Evolutionary conservation across 1,140 invertebrate species (phyloP).

Genomic region (Aphaenogaster ashmeadi): DNA sequence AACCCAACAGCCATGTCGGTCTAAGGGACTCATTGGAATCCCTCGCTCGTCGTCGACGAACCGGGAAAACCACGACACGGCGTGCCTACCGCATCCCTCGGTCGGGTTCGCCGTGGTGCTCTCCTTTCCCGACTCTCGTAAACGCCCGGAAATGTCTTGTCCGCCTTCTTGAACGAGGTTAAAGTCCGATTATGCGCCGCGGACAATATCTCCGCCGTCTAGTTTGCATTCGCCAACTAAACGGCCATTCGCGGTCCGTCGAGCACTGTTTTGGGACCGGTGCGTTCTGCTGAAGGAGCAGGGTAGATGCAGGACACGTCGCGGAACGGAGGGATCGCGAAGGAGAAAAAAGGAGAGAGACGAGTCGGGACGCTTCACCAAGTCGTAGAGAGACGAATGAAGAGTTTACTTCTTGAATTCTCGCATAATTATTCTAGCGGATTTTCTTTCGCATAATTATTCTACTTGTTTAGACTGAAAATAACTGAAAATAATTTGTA

Average conservation of each 20-base stretch:
- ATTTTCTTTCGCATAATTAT: background rate
- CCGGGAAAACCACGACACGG: slow-evolving; percentile 1
- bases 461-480: background rate
- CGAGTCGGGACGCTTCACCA: background rate
- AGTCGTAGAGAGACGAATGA: background rate
- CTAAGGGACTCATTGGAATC: slow-evolving; percentile 36
- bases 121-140: background rate
- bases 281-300: slow-evolving; percentile 16
- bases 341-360: background rate
- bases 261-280: slow-evolving; percentile 77
- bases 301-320: slow-evolving; percentile 26
- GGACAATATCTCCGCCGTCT: slow-evolving; percentile 79
- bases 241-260: slow-evolving; percentile 81
- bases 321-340: background rate
- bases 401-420: slow-evolving; percentile 10
- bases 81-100: background rate
- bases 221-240: slow-evolving; percentile 81
- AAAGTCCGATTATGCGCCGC: slow-evolving; percentile 81
- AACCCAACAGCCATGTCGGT: background rate
- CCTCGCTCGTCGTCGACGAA: slow-evolving; percentile 19
- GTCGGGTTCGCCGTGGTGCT: background rate
- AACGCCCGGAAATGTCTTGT: slow-evolving; percentile 74
- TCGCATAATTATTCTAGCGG: background rate
- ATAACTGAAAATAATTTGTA: too few species aligned
- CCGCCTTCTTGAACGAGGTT: slow-evolving; percentile 76